phyloP scores from a whole-genome alignment of 2,113 vertebrate species.

The Alaudala cheleensis region DNA sequence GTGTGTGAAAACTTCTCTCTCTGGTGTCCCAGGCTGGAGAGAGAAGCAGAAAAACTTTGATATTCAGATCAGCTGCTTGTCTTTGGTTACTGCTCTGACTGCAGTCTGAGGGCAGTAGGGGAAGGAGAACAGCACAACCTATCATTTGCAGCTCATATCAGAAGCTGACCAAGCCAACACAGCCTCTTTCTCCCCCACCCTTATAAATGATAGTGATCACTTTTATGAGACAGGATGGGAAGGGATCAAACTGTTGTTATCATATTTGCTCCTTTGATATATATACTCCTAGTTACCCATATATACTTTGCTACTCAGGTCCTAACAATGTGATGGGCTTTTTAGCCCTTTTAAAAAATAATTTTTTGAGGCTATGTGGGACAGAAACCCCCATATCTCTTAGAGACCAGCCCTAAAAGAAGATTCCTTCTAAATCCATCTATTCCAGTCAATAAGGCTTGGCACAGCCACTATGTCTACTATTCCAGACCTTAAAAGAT shows the following conservation, averaged over 20 bases:
- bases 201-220: not conserved
- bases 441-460: slow-evolving; percentile 31
- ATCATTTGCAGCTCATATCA: not conserved
- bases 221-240: not conserved
- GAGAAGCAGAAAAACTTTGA: not conserved
- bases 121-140: not conserved
- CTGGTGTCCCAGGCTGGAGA: not conserved
- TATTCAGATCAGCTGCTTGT: not conserved
- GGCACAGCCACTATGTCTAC: not conserved
- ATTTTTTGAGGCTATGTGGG: not conserved
- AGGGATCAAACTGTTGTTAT: not conserved
- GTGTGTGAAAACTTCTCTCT: not conserved
- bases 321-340: not conserved
- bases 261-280: not conserved
- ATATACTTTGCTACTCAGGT: not conserved
- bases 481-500: slow-evolving; percentile 44
- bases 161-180: not conserved
- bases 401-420: not conserved
- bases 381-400: not conserved
- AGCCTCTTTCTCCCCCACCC: not conserved
- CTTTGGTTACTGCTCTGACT: not conserved
- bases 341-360: not conserved
- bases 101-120: not conserved
- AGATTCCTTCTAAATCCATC: slow-evolving; percentile 20
- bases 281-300: not conserved